Conservation (phyloP, 1,140 invertebrate genomes). For the Brachystomella parvula region DNA sequence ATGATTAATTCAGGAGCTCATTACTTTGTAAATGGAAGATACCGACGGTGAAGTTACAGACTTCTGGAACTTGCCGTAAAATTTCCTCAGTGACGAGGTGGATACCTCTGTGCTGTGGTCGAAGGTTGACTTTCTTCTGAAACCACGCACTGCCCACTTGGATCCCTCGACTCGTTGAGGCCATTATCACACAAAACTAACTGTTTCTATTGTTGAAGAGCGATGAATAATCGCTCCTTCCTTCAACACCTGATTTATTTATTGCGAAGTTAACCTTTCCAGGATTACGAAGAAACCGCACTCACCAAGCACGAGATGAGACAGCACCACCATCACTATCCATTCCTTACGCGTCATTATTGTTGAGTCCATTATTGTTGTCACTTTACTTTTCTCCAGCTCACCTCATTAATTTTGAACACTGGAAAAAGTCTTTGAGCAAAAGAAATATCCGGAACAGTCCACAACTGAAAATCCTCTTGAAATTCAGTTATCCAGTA, state of each 20-base stretch:
- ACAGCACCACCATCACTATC: background rate
- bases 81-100: conserved; percentile 93
- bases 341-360: background rate
- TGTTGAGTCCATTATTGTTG: no score
- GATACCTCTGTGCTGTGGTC: conserved; percentile 86
- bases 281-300: no score
- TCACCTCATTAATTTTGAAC: no score
- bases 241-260: background rate
- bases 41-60: conserved; percentile 84
- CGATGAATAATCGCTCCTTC: background rate
- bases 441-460: no score
- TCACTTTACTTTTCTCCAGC: no score
- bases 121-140: conserved; percentile 88
- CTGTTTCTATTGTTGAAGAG: background rate
- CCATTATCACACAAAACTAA: conserved; percentile 52
- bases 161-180: conserved; percentile 74
- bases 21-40: conserved; percentile 93
- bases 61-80: conserved; percentile 70
- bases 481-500: no score
- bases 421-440: no score
- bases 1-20: conserved; percentile 42
- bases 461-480: no score
- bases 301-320: background rate
- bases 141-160: conserved; percentile 88
- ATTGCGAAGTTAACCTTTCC: no score